Evolutionary conservation across 2,113 vertebrate genomes (phyloP).

Genomic region (Epinephelus moara): DNA sequence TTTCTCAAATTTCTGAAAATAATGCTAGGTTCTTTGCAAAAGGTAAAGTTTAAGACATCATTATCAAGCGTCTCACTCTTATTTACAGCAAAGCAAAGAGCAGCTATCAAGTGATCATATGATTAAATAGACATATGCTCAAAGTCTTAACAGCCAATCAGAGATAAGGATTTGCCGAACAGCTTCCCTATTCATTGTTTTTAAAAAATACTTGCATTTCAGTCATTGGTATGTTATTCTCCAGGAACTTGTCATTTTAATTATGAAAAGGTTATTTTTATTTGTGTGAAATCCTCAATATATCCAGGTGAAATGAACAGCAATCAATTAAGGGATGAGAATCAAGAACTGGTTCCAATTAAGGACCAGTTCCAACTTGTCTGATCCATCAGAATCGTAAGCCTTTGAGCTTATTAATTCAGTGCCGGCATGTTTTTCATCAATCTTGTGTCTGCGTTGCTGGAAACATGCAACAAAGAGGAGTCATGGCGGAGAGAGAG

Average conservation of each 20-base stretch:
- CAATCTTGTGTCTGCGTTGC: too few species aligned
- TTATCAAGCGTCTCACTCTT: background rate
- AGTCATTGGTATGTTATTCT: background rate
- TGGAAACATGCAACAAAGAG: too few species aligned
- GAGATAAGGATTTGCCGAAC: background rate
- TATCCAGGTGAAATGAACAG: too few species aligned
- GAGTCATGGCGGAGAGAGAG: too few species aligned
- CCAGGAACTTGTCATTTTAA: background rate
- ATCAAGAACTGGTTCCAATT: too few species aligned
- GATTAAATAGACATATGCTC: background rate
- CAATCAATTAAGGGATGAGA: too few species aligned
- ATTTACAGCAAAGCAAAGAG: background rate
- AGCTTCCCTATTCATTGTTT: background rate
- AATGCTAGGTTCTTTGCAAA: background rate
- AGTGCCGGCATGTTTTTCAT: too few species aligned
- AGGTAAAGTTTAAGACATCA: background rate
- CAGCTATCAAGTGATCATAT: background rate
- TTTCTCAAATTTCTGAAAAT: slow-evolving; percentile 37
- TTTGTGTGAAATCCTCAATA: background rate
- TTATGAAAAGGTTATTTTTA: background rate
- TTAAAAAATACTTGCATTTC: background rate
- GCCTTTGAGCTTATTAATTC: too few species aligned
- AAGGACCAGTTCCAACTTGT: too few species aligned
- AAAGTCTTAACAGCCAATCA: slow-evolving; percentile 1
- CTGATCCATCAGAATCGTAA: too few species aligned